Conservation (phyloP, 1,140 invertebrate genomes). For the Charaxes varanes region DNA sequence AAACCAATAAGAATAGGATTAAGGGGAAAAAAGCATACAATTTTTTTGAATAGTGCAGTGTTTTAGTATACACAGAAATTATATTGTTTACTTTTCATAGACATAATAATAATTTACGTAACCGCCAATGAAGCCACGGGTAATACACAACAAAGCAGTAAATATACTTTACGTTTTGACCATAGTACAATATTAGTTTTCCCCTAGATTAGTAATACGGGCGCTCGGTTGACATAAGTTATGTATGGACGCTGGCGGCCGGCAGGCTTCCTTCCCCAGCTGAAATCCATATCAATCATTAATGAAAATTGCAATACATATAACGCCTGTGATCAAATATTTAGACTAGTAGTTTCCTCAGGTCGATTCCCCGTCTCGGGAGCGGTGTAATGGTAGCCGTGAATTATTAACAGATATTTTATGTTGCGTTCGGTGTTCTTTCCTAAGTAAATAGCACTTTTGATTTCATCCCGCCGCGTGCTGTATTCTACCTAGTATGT, state of each 20-base stretch:
- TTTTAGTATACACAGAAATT: too few relatives aligned
- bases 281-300: slow-evolving; percentile 56
- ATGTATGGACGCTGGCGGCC: slow-evolving; percentile 46
- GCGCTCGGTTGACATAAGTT: slow-evolving; percentile 45
- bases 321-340: slow-evolving; percentile 62
- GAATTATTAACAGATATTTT: slow-evolving; percentile 66
- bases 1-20: too few relatives aligned
- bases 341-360: slow-evolving; percentile 53
- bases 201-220: slow-evolving; percentile 43
- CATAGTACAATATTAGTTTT: slow-evolving; percentile 14
- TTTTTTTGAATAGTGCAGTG: too few relatives aligned
- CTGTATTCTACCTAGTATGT: too few relatives aligned
- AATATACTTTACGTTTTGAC: too few relatives aligned
- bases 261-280: slow-evolving; percentile 30
- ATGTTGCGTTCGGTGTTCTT: slow-evolving; percentile 45
- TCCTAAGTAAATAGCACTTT: slow-evolving; percentile 52
- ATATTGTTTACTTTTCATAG: too few relatives aligned
- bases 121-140: too few relatives aligned
- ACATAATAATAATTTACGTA: too few relatives aligned
- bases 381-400: slow-evolving; percentile 44
- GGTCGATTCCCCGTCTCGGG: slow-evolving; percentile 27
- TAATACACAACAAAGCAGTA: too few relatives aligned
- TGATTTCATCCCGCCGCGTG: too few relatives aligned
- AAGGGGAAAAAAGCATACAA: too few relatives aligned
- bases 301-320: slow-evolving; percentile 71